These are phyloP conservation scores for Dasypogon diadema DNA, from an alignment of 2,888 invertebrate genomes.

Conservation along the genomic window DNA sequence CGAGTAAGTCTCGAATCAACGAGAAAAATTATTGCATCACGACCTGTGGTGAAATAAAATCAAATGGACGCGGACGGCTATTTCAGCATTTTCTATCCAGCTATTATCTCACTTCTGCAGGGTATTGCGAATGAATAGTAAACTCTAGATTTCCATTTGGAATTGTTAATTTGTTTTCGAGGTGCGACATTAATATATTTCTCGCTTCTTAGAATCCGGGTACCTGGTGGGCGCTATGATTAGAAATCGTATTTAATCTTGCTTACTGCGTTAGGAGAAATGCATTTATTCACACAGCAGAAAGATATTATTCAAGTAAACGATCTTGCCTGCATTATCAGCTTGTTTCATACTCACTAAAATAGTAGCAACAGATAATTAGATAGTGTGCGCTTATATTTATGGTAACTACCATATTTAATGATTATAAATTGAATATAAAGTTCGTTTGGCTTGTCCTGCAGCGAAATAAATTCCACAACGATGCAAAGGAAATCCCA, in stretches of 20 bases:
- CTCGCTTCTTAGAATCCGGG: neutral
- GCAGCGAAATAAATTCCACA: no score
- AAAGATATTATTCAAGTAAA: no score
- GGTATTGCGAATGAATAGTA: slow-evolving; percentile 5
- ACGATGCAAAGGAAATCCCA: no score
- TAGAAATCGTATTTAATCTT: slow-evolving; percentile 29
- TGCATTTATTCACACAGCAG: no score
- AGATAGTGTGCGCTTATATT: no score
- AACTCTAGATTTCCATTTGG: slow-evolving; percentile 11
- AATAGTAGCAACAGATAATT: no score
- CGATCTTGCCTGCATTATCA: no score
- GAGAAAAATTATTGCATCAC: slow-evolving; percentile 35
- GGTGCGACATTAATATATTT: slow-evolving; percentile 18
- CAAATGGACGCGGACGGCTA: neutral
- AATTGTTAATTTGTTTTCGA: slow-evolving; percentile 25
- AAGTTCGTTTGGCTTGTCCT: no score
- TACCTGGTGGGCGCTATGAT: slow-evolving; percentile 28
- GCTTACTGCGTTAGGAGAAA: no score
- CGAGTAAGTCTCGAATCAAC: slow-evolving; percentile 13
- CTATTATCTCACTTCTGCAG: slow-evolving; percentile 27
- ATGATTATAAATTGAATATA: no score
- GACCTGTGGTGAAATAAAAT: slow-evolving; percentile 27
- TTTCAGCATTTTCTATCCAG: slow-evolving; percentile 9
- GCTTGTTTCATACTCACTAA: no score
- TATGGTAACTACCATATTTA: no score